Percentiles rank a stretch among this genome's conserved stretches.
Evolutionary conservation across 2,113 vertebrate genomes (phyloP).

Genomic region (Phylloscopus trochilus): DNA sequence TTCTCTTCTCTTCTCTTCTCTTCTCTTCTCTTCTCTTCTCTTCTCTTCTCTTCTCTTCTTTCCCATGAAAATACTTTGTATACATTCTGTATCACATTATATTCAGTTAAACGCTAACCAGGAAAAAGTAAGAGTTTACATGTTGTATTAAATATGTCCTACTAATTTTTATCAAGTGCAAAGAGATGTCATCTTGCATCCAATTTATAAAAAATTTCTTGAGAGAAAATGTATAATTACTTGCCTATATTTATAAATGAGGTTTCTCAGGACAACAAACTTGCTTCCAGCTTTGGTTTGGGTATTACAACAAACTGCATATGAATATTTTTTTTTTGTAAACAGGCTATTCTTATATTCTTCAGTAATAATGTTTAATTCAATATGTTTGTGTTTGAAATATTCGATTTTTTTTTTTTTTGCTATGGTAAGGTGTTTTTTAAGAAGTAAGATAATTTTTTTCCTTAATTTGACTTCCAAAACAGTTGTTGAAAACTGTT

Average conservation of each 20-base stretch:
- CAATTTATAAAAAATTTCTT: neutral
- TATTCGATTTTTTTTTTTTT: neutral
- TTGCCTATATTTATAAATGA: neutral
- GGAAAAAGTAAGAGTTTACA: neutral
- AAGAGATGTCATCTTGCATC: neutral
- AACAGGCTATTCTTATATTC: neutral
- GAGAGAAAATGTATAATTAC: neutral
- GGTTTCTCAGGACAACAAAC: neutral
- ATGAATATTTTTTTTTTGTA: neutral
- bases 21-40: no score
- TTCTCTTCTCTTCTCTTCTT: no score
- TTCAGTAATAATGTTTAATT: neutral
- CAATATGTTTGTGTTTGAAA: neutral
- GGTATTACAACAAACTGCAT: neutral
- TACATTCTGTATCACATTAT: neutral
- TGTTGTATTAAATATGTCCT: neutral
- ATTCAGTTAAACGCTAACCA: neutral
- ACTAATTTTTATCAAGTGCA: neutral
- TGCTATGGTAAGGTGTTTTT: neutral
- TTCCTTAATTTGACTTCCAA: neutral
- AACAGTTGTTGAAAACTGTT: slow-evolving; percentile 25
- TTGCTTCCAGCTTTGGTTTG: neutral
- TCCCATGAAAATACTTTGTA: neutral
- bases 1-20: no score
- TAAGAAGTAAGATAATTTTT: slow-evolving; percentile 14